Conservation (phyloP, 2,797 vertebrate species). For the Zalophus californianus region DNA sequence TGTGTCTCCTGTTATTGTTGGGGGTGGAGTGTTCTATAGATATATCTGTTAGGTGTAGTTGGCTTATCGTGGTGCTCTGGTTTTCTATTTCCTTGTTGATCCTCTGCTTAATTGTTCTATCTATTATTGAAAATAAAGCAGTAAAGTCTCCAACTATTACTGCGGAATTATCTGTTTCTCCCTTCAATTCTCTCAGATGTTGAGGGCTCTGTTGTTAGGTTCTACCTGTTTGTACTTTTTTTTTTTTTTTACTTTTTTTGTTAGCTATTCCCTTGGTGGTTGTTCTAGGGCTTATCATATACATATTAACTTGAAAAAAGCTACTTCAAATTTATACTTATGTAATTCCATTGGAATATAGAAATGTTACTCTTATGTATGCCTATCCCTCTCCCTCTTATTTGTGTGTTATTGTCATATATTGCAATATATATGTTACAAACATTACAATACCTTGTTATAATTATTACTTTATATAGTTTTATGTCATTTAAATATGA, state of each 20-base stretch:
- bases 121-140: neutral
- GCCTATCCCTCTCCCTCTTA: neutral
- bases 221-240: neutral
- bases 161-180: neutral
- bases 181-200: neutral
- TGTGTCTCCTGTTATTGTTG: neutral
- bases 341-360: neutral
- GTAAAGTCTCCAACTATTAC: neutral
- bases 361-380: neutral
- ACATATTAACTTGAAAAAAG: neutral
- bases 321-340: neutral
- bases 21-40: neutral
- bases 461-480: neutral
- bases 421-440: neutral
- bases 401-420: neutral
- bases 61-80: neutral
- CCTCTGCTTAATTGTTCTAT: neutral
- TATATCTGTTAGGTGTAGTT: neutral
- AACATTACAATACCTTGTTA: neutral
- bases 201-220: neutral
- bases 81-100: neutral
- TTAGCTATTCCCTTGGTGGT: neutral
- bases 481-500: neutral
- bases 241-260: neutral
- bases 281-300: neutral